These are phyloP conservation scores for Staurois parvus DNA, from an alignment of 2,797 vertebrate species.

Conservation along the genomic window DNA sequence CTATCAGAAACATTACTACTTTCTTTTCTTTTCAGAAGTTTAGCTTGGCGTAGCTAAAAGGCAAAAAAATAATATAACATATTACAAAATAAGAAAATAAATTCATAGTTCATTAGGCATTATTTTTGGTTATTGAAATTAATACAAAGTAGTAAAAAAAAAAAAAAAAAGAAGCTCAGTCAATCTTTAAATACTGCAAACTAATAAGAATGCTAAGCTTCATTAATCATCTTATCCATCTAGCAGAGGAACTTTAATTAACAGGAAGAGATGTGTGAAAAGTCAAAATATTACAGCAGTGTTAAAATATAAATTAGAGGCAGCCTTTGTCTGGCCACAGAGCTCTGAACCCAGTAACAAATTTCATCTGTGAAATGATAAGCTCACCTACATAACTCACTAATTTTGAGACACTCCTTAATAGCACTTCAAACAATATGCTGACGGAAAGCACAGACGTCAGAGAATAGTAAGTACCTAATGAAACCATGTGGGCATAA, in stretches of 20 bases:
- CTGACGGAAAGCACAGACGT: not conserved
- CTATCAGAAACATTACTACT: not conserved
- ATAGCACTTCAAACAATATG: slow-evolving; percentile 34
- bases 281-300: slow-evolving; percentile 69
- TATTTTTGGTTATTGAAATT: not conserved
- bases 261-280: slow-evolving; percentile 71
- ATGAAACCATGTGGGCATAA: slow-evolving; percentile 21
- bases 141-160: not conserved
- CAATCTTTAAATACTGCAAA: not conserved
- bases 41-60: no score
- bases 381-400: slow-evolving; percentile 67
- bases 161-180: not conserved
- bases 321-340: slow-evolving; percentile 69
- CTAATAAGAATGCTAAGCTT: slow-evolving; percentile 46
- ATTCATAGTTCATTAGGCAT: not conserved
- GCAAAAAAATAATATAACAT: not conserved
- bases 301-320: slow-evolving; percentile 74
- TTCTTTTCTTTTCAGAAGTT: not conserved
- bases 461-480: not conserved
- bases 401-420: slow-evolving; percentile 70
- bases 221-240: slow-evolving; percentile 68
- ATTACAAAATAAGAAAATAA: no score
- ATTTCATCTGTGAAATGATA: slow-evolving; percentile 72
- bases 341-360: slow-evolving; percentile 69
- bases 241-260: slow-evolving; percentile 70